Evolutionary conservation across 2,797 vertebrate genomes (phyloP).

Genomic region (Monodelphis domestica): DNA sequence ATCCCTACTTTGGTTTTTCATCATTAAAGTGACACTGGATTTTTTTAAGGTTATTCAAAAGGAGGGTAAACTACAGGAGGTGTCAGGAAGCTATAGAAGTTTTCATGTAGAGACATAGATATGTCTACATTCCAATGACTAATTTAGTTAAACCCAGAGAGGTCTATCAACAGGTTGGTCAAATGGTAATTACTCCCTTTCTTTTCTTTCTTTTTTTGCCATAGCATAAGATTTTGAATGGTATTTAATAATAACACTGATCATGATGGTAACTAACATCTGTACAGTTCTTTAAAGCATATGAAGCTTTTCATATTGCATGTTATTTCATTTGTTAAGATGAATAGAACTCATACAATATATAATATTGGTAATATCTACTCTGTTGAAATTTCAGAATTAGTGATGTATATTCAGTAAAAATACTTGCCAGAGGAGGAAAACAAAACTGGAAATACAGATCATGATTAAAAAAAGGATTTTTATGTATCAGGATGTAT

Average conservation of each 20-base stretch:
- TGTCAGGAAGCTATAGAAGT: not conserved
- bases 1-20: not conserved
- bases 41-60: not conserved
- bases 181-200: not conserved
- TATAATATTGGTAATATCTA: not conserved
- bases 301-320: not conserved
- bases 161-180: not conserved
- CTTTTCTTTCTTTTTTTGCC: not conserved
- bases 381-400: not conserved
- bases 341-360: not conserved
- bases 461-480: fast-evolving
- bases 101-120: not conserved
- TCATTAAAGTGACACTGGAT: not conserved
- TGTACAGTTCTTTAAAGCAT: not conserved
- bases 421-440: not conserved
- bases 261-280: not conserved
- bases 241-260: not conserved
- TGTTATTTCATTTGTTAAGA: not conserved
- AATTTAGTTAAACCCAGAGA: not conserved
- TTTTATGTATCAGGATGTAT: not conserved
- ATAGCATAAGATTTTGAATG: not conserved
- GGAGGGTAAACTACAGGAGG: not conserved
- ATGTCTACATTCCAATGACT: not conserved
- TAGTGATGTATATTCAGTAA: not conserved
- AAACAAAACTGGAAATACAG: not conserved